Percentiles rank a stretch among this genome's conserved stretches.
Evolutionary conservation across 1,140 invertebrate genomes (phyloP).

Genomic region (Vanessa tameamea): DNA sequence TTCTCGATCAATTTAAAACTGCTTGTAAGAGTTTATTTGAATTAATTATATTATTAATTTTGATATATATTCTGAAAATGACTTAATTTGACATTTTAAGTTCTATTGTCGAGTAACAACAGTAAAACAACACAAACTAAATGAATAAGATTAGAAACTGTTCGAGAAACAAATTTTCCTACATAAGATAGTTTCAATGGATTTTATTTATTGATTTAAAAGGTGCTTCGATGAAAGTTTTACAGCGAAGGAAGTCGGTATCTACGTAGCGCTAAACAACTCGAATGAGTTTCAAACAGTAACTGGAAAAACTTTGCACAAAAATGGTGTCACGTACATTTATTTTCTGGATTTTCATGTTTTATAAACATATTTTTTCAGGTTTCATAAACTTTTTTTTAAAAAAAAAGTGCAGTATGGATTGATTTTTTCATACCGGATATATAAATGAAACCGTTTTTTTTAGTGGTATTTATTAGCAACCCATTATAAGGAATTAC

Average conservation of each 20-base stretch:
- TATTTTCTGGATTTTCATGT: background rate
- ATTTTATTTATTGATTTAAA: constrained; percentile 16
- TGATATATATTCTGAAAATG: background rate
- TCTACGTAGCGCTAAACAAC: constrained; percentile 16
- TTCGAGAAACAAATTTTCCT: background rate
- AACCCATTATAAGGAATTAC: too few species aligned
- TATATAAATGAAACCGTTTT: too few species aligned
- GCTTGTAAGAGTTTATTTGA: too few species aligned
- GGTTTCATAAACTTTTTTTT: too few species aligned
- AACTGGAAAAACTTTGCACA: constrained; percentile 2
- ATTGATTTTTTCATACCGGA: too few species aligned
- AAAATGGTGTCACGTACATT: constrained; percentile 5
- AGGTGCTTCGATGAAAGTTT: constrained; percentile 18
- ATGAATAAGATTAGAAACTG: background rate
- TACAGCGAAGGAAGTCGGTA: constrained; percentile 10
- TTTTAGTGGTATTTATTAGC: too few species aligned
- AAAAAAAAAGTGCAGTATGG: too few species aligned
- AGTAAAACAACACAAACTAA: background rate
- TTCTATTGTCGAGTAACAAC: background rate
- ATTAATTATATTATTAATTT: too few species aligned
- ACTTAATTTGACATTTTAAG: background rate
- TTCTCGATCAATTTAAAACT: too few species aligned
- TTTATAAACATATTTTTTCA: background rate
- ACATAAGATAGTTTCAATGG: constrained; percentile 9
- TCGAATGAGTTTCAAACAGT: constrained; percentile 17